Base-by-base conservation (phyloP, 2,888 invertebrate species). In the Oscheius sp. region DNA sequence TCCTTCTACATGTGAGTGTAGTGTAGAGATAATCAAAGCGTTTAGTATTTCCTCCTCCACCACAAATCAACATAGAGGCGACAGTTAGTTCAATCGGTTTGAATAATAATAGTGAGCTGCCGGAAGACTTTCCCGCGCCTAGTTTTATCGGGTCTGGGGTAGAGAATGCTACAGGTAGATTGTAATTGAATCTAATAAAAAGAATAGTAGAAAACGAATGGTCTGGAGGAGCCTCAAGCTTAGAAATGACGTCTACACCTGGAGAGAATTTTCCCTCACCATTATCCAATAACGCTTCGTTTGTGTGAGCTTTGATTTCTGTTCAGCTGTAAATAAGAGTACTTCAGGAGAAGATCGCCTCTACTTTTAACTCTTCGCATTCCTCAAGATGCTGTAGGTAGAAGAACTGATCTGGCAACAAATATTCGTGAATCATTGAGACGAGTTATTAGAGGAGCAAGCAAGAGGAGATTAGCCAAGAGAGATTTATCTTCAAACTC, bases 271-370 rank as follows among this genome's bases (percentile, higher is more conserved):
- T n/a, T 20, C 57, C 57, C 3, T 6, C n/a, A 15, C 57, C 57
- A 1, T 15, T 52, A 27, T 15, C 29, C n/a, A 52, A 52, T 29
- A 27, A 34, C 23, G 8, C 55, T 34, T 20, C 55, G n/a, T 31
- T 53, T 27, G 31, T n/a, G 53, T 31, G 12, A 20, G 55, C 25
- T 58, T 39, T 58, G 5, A 17, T n/a, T 48, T 17, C 3, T n/a
- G 5, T 48, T 17, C 3, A 3, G 20, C 20, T 46, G 12, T 46
- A 5, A 46, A 46, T n/a, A 5, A 5, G 46, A n/a, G 15, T 10
- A 29, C 27, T 55, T 33, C 23, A 61, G 61, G n/a, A 61, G 31
- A 17, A 25, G 61, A 27, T 61, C 61, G 8, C 61, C 61, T 12
- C 42, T 61, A 25, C 12, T 25, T 3, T 17, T 61, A 27, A 61